Percentiles rank a stretch among this genome's conserved stretches.
phyloP scores from a whole-genome alignment of 2,797 vertebrate species.

The Pristis pectinata region DNA sequence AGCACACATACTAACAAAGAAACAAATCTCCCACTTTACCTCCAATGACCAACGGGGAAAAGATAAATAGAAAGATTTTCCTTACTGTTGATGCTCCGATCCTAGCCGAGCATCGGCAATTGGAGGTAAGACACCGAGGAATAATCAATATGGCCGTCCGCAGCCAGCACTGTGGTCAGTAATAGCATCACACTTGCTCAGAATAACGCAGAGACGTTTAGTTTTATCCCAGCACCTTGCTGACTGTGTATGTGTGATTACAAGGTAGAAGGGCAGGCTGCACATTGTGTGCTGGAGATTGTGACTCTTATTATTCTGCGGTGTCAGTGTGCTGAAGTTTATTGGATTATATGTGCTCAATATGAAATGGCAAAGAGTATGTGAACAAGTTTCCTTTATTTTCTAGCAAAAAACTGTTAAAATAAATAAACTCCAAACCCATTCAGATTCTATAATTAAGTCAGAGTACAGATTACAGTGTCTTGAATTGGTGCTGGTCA shows the following conservation, averaged over 20 bases:
- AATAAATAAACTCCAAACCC: not conserved
- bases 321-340: not conserved
- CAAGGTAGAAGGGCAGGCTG: too few species aligned
- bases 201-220: not conserved
- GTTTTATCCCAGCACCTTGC: slow-evolving; percentile 14
- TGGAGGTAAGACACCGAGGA: not conserved
- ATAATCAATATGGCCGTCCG: slow-evolving; percentile 26
- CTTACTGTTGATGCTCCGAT: not conserved
- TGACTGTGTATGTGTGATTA: not conserved
- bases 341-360: not conserved
- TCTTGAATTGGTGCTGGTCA: not conserved
- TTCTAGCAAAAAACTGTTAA: not conserved
- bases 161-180: not conserved
- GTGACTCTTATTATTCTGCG: not conserved
- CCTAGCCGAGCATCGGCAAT: not conserved
- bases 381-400: not conserved
- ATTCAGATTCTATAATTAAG: not conserved
- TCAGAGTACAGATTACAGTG: not conserved
- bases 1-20: not conserved
- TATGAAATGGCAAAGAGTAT: not conserved
- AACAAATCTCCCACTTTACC: not conserved
- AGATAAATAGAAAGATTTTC: not conserved
- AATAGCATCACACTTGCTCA: not conserved
- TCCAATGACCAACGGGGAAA: not conserved
- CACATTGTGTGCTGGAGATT: not conserved